Evolutionary conservation across 1,140 invertebrate genomes (phyloP).

Genomic region (Dolichoris vasculosae): DNA sequence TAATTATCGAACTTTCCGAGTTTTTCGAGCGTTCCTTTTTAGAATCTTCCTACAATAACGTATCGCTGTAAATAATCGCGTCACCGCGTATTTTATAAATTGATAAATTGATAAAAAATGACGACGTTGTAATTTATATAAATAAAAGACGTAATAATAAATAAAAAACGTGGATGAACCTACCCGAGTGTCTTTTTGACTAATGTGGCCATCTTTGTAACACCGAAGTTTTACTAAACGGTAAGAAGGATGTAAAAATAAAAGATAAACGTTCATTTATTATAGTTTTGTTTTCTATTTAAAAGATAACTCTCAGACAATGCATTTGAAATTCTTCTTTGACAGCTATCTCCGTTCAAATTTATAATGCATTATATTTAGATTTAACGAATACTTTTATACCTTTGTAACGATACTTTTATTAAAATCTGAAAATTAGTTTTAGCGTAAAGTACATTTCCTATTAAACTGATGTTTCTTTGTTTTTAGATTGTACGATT

Average conservation of each 20-base stretch:
- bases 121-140: not conserved
- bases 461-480: not conserved
- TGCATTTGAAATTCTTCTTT: slow-evolving; percentile 2
- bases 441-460: too few species aligned
- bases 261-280: not conserved
- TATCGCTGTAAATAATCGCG: not conserved
- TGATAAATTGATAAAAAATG: not conserved
- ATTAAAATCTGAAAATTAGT: not conserved
- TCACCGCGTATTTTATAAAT: not conserved
- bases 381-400: not conserved
- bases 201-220: not conserved
- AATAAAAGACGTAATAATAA: not conserved
- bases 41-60: too few species aligned
- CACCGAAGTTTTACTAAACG: too few species aligned
- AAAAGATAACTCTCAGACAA: not conserved
- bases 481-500: not conserved
- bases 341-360: not conserved
- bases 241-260: not conserved
- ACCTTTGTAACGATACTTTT: not conserved
- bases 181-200: not conserved
- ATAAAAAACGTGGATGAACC: too few species aligned
- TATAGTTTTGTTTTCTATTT: not conserved
- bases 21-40: too few species aligned
- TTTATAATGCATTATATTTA: not conserved
- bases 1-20: too few species aligned